Evolutionary conservation across 2,113 vertebrate genomes (phyloP).

Genomic region (Catharus fuscescens): DNA sequence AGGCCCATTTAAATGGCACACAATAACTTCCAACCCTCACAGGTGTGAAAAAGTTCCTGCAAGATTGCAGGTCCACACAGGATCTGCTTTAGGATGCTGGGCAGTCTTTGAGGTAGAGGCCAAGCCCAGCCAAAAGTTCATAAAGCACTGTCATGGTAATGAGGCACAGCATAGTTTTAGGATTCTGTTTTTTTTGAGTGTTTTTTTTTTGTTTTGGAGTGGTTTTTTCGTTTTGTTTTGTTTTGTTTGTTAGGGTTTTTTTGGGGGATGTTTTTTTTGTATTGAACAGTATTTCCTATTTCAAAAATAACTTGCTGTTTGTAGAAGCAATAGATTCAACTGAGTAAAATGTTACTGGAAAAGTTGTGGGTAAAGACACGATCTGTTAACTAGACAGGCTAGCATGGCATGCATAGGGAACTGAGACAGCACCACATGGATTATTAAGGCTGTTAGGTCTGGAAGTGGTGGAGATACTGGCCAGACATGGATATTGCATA

Average conservation of each 20-base stretch:
- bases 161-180: not conserved
- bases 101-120: not conserved
- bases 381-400: not conserved
- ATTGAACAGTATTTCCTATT: not conserved
- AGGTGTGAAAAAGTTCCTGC: not conserved
- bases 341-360: not conserved
- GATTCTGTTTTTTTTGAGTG: not conserved
- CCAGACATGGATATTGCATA: not conserved
- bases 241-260: not conserved
- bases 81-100: not conserved
- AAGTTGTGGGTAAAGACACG: not conserved
- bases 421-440: not conserved
- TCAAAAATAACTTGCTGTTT: not conserved
- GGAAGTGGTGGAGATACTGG: not conserved
- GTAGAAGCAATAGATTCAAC: not conserved
- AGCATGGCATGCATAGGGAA: not conserved
- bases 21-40: not conserved
- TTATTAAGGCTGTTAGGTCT: not conserved
- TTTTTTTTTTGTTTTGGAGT: not conserved
- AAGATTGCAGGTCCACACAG: not conserved
- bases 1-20: not conserved
- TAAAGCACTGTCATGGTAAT: not conserved
- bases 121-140: not conserved
- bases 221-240: too few relatives aligned
- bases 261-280: not conserved